Conservation (phyloP, 2,113 vertebrate species). For the Tiliqua scincoides region DNA sequence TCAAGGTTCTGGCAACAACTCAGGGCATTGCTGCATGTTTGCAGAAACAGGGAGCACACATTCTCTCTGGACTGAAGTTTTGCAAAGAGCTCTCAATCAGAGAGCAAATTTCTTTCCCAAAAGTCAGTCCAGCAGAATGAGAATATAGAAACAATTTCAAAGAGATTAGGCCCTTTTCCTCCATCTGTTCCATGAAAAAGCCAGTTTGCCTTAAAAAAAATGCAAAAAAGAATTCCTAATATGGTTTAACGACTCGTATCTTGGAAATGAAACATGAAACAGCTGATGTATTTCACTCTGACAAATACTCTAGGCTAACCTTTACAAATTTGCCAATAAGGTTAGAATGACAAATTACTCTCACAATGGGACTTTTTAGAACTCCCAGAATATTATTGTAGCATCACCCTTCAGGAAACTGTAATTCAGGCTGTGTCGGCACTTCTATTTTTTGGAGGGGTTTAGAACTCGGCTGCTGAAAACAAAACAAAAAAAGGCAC, state of each 20-base stretch:
- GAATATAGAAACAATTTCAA: conserved; percentile 1
- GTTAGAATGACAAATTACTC: conserved; percentile 66
- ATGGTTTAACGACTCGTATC: conserved; percentile 38
- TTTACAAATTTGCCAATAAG: conserved; percentile 58
- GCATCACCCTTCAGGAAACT: conserved; percentile 57
- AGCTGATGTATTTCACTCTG: conserved; percentile 52
- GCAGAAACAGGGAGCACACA: not conserved
- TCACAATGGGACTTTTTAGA: conserved; percentile 57
- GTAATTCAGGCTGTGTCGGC: conserved; percentile 62
- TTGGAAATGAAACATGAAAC: conserved; percentile 54
- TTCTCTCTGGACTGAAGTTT: conserved; percentile 15
- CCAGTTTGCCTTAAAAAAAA: conserved; percentile 7
- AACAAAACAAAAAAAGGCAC: conserved; percentile 4
- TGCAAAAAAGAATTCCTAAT: conserved; percentile 8
- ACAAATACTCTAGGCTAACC: conserved; percentile 58
- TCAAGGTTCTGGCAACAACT: not conserved
- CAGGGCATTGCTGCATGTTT: not conserved
- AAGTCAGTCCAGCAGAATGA: conserved; percentile 36
- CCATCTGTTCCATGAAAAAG: conserved; percentile 17
- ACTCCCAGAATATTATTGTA: conserved; percentile 50
- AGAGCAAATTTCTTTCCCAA: conserved; percentile 6
- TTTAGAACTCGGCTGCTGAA: conserved; percentile 48
- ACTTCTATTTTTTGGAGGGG: conserved; percentile 58
- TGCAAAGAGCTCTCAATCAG: not conserved
- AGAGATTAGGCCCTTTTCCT: conserved; percentile 13